Percentiles rank a stretch among this genome's conserved stretches.
Conservation (phyloP, 2,113 vertebrate genomes). For the Ameiurus melas region DNA sequence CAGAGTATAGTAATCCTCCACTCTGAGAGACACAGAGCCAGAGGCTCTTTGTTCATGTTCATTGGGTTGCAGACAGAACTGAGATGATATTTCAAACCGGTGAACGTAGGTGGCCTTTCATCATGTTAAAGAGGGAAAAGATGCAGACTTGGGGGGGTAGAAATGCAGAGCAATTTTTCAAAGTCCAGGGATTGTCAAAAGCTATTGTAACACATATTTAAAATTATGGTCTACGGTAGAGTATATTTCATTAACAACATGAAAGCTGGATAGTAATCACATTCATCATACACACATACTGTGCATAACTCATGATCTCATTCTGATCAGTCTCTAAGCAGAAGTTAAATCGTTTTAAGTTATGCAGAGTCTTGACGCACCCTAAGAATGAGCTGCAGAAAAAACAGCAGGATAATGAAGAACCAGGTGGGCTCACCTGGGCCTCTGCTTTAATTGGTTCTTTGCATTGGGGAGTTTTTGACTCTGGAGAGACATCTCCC, state of each 20-base stretch:
- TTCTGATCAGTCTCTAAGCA: not conserved
- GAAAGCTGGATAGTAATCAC: not conserved
- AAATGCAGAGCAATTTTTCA: not conserved
- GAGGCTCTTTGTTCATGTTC: conserved; percentile 37
- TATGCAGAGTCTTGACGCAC: not conserved
- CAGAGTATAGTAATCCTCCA: conserved; percentile 1
- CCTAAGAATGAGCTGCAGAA: conserved; percentile 22
- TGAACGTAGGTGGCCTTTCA: conserved; percentile 21
- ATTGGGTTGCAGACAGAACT: conserved; percentile 34
- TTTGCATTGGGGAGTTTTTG: conserved; percentile 14
- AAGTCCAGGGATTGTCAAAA: not conserved
- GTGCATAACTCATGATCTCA: not conserved
- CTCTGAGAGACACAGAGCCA: not conserved
- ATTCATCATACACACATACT: not conserved
- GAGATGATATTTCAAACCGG: conserved; percentile 47
- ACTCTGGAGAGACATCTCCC: conserved; percentile 28
- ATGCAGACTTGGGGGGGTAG: not conserved
- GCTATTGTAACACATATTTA: not conserved
- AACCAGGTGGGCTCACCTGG: conserved; percentile 28
- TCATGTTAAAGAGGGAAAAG: not conserved
- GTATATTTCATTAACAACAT: not conserved
- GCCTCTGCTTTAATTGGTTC: conserved; percentile 31
- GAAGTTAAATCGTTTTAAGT: not conserved
- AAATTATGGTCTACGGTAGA: not conserved
- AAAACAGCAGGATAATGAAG: conserved; percentile 28